Conservation (phyloP, 2,888 invertebrate species). For the Erebia palarica region DNA sequence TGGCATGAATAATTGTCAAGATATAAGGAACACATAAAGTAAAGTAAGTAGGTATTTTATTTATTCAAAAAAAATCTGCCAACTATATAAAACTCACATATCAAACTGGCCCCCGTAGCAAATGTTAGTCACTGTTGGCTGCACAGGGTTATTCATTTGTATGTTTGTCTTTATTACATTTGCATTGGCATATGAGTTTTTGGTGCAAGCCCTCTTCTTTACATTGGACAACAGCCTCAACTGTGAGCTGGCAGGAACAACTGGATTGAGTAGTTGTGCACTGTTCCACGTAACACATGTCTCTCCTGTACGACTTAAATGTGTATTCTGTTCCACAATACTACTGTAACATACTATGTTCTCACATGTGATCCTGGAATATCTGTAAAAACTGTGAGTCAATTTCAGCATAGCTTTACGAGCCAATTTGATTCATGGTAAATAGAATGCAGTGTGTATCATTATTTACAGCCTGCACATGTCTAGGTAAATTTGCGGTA, state of each 20-base stretch:
- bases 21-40: too few relatives aligned
- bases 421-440: constrained; percentile 42
- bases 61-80: too few relatives aligned
- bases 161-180: constrained; percentile 51
- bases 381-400: constrained; percentile 77
- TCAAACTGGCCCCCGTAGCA: constrained; percentile 64
- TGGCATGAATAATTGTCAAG: too few relatives aligned
- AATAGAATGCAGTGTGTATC: constrained; percentile 55
- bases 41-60: too few relatives aligned
- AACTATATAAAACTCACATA: constrained; percentile 55
- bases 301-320: constrained; percentile 57
- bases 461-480: constrained; percentile 46
- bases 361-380: constrained; percentile 64
- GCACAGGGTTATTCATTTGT: constrained; percentile 65
- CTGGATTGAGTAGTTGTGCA: constrained; percentile 42
- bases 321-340: constrained; percentile 57
- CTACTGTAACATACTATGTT: constrained; percentile 50
- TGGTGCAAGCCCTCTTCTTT: constrained; percentile 53
- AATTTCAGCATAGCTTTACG: constrained; percentile 76
- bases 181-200: constrained; percentile 51
- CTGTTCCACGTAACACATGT: constrained; percentile 52
- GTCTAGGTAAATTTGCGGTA: constrained; percentile 43
- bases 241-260: constrained; percentile 47
- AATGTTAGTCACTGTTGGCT: constrained; percentile 56
- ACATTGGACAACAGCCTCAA: constrained; percentile 50